Conservation (phyloP, 2,888 invertebrate genomes). For the Nomada ruficornis region DNA sequence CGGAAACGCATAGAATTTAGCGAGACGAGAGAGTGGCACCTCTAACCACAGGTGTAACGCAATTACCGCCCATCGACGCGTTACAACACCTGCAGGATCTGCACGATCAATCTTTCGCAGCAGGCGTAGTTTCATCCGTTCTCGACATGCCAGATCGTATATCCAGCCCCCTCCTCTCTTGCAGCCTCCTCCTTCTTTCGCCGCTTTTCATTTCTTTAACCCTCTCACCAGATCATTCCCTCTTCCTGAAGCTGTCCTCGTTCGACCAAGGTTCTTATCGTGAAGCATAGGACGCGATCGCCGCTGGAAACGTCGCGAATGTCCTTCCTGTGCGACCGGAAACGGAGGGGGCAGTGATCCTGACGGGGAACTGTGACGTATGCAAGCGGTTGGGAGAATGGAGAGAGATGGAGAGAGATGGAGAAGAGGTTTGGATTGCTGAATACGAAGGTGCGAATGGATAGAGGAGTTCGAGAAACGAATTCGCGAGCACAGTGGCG, state of each 20-base stretch:
- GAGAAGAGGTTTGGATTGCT: not conserved
- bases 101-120: conserved; percentile 53
- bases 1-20: conserved; percentile 12
- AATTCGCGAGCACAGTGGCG: conserved; percentile 47
- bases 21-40: not conserved
- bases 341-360: conserved; percentile 40
- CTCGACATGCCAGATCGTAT: conserved; percentile 25
- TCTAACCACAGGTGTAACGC: not conserved
- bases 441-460: not conserved
- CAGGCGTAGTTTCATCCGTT: conserved; percentile 19
- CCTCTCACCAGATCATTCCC: conserved; percentile 5
- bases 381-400: not conserved
- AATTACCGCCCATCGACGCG: conserved; percentile 45
- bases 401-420: not conserved
- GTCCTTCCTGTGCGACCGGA: conserved; percentile 58
- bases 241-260: conserved; percentile 64
- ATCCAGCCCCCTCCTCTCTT: not conserved
- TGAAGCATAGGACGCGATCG: conserved; percentile 57
- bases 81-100: conserved; percentile 8
- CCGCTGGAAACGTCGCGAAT: conserved; percentile 16
- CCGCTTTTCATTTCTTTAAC: conserved; percentile 33
- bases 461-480: conserved; percentile 26
- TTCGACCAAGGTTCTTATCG: conserved; percentile 49
- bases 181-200: conserved; percentile 11
- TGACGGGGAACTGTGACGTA: conserved; percentile 54